These are phyloP conservation scores for Anarsia innoxiella DNA, from an alignment of 2,888 invertebrate species.

Conservation along the genomic window DNA sequence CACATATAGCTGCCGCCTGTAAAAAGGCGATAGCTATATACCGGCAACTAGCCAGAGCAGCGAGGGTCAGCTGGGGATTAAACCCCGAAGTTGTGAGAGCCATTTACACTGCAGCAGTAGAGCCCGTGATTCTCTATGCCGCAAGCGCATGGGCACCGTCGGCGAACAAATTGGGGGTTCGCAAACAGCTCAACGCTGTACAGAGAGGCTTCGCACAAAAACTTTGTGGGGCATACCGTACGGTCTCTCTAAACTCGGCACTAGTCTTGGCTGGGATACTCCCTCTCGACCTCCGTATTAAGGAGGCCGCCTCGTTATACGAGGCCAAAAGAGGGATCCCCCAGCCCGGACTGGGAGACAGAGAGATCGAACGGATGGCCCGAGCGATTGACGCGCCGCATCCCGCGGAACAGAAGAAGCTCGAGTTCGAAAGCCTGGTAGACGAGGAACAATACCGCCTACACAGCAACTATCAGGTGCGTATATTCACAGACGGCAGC, in stretches of 20 bases:
- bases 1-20: too few species aligned
- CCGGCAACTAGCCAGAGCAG: too few species aligned
- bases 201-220: slow-evolving; percentile 17
- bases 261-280: slow-evolving; percentile 14
- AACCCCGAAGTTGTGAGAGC: too few species aligned
- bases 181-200: slow-evolving; percentile 6
- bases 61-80: too few species aligned
- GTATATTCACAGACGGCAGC: background rate
- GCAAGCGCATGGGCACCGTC: too few species aligned
- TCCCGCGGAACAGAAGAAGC: slow-evolving; percentile 1
- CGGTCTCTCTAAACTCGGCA: slow-evolving; percentile 15
- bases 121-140: too few species aligned
- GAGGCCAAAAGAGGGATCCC: slow-evolving; percentile 14
- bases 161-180: too few species aligned
- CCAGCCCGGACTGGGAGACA: slow-evolving; percentile 8
- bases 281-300: slow-evolving; percentile 1
- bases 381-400: slow-evolving; percentile 1
- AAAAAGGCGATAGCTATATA: too few species aligned
- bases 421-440: slow-evolving; percentile 6
- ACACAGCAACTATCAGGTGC: background rate
- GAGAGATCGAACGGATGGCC: slow-evolving; percentile 15
- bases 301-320: slow-evolving; percentile 18
- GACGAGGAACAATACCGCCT: background rate
- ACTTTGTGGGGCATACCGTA: slow-evolving; percentile 14
- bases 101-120: too few species aligned